Evolutionary conservation across 2,113 vertebrate genomes (phyloP).

Genomic region (Sinocyclocheilus grahami): DNA sequence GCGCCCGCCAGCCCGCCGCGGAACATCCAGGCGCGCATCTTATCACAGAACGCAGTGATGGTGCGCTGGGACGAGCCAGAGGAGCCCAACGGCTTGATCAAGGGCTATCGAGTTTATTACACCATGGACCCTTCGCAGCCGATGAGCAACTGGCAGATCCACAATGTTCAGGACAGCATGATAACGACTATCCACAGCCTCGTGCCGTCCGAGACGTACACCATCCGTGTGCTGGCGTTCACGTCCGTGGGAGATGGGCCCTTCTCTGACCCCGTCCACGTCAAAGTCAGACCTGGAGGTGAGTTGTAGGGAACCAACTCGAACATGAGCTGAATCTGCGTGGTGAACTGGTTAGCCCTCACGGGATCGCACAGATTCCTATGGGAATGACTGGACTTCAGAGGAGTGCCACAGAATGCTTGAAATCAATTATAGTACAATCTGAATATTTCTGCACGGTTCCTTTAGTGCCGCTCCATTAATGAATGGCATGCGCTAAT

Average conservation of each 20-base stretch:
- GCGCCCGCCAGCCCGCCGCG: conserved; percentile 92
- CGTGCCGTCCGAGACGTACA: conserved; percentile 90
- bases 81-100: conserved; percentile 95
- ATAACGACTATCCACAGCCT: conserved; percentile 93
- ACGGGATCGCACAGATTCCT: no score
- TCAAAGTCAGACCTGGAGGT: conserved; percentile 97
- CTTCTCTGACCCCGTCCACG: conserved; percentile 92
- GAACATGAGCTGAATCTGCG: no score
- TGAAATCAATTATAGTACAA: background rate
- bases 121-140: conserved; percentile 92
- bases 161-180: conserved; percentile 94
- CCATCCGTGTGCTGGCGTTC: conserved; percentile 92
- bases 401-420: no score
- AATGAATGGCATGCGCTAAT: background rate
- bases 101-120: conserved; percentile 93
- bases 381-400: no score
- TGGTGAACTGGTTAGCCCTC: no score
- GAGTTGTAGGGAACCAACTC: conserved; percentile 52
- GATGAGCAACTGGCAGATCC: conserved; percentile 93
- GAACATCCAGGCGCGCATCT: conserved; percentile 92
- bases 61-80: conserved; percentile 98
- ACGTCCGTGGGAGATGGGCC: conserved; percentile 97
- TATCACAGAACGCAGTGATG: conserved; percentile 91
- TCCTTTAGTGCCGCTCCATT: background rate
- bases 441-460: background rate